Conservation (phyloP, 2,888 invertebrate species). For the Coleophora flavipennella region DNA sequence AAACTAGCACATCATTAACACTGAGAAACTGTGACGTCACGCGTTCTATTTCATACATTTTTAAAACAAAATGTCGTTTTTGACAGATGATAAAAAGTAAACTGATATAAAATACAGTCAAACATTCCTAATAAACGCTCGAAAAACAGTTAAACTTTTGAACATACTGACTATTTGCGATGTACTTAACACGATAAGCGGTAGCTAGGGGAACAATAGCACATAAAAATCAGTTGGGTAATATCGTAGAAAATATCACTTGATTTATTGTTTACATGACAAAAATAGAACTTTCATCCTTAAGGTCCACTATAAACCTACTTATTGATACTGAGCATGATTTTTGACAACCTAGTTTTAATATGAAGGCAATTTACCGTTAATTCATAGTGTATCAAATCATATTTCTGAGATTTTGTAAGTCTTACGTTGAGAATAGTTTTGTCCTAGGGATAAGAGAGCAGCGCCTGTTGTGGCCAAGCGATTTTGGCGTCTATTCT, state of each 20-base stretch:
- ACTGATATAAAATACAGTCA: too few species aligned
- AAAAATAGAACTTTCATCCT: slow-evolving; percentile 37
- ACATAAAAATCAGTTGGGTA: slow-evolving; percentile 32
- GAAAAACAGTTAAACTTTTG: slow-evolving; percentile 27
- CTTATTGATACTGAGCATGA: slow-evolving; percentile 28
- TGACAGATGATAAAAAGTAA: too few species aligned
- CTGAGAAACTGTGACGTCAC: too few species aligned
- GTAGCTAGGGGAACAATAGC: slow-evolving; percentile 39
- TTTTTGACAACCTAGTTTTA: slow-evolving; percentile 13
- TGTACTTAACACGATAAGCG: slow-evolving; percentile 36
- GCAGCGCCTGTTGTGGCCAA: slow-evolving; percentile 83
- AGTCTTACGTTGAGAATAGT: background rate
- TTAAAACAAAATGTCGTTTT: too few species aligned
- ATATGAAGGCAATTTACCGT: slow-evolving; percentile 3
- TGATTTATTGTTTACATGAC: slow-evolving; percentile 46
- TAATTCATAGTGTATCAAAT: background rate
- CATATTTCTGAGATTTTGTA: slow-evolving; percentile 15
- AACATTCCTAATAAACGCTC: too few species aligned
- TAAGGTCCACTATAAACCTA: slow-evolving; percentile 4
- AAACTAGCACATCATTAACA: too few species aligned
- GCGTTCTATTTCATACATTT: too few species aligned
- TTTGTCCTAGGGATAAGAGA: slow-evolving; percentile 41
- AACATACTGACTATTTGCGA: slow-evolving; percentile 54
- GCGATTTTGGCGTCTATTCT: slow-evolving; percentile 97
- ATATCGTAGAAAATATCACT: slow-evolving; percentile 66